Evolutionary conservation across 2,113 vertebrate species (phyloP).

Genomic region (Chauna torquata): DNA sequence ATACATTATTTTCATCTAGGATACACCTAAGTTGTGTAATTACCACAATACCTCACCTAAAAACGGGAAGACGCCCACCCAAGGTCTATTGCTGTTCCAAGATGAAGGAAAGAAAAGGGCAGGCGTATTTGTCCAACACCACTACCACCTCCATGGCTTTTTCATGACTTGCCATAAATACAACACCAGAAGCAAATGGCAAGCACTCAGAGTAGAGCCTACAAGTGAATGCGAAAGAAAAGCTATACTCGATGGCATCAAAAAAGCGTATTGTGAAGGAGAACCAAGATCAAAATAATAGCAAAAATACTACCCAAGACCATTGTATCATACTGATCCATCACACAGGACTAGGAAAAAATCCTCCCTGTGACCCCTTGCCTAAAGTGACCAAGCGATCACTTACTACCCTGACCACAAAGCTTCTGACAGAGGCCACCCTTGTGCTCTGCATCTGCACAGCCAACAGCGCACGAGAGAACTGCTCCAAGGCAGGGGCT

Average conservation of each 20-base stretch:
- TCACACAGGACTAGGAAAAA: not conserved
- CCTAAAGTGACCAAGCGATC: not conserved
- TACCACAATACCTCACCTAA: constrained; percentile 6
- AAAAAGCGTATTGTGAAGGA: not conserved
- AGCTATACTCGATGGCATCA: not conserved
- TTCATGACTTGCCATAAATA: not conserved
- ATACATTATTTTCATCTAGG: not conserved
- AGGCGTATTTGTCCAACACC: not conserved
- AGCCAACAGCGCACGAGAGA: not conserved
- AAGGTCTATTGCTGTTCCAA: constrained; percentile 4
- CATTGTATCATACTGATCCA: not conserved
- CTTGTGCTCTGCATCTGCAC: not conserved
- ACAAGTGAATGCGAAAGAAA: not conserved
- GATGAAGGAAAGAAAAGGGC: not conserved
- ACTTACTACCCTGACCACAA: not conserved
- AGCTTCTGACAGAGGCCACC: not conserved
- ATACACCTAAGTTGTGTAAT: constrained; percentile 22
- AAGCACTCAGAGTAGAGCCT: not conserved
- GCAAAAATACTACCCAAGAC: not conserved
- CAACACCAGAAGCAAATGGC: not conserved
- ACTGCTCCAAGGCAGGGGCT: not conserved
- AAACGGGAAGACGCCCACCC: constrained; percentile 6
- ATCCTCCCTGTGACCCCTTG: not conserved
- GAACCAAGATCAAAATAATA: not conserved
- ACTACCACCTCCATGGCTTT: not conserved